Percentiles rank a stretch among this genome's conserved stretches.
These are phyloP conservation scores for Typhlichthys eigenmanni DNA, from an alignment of 2,797 vertebrate species.

Conservation along the genomic window DNA sequence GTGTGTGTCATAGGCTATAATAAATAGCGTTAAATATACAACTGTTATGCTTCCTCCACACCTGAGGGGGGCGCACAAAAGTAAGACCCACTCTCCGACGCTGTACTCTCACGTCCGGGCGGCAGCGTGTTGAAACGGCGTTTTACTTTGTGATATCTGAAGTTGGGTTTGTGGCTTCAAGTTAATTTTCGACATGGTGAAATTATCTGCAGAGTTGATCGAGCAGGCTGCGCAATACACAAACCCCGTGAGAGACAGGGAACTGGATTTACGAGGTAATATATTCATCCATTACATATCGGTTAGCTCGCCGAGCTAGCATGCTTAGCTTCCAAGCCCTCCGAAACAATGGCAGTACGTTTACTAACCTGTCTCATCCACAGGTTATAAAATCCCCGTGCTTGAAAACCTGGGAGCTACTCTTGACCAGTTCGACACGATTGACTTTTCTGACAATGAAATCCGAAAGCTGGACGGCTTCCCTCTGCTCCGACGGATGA, in stretches of 20 bases:
- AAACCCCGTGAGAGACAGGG: constrained; percentile 89
- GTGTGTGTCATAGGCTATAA: no score
- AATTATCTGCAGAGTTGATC: constrained; percentile 90
- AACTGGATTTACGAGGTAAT: constrained; percentile 88
- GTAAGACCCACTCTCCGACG: no score
- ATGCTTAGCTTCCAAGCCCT: not conserved
- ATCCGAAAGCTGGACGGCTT: constrained; percentile 94
- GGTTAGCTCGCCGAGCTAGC: not conserved
- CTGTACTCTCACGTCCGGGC: constrained; percentile 18
- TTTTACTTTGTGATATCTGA: not conserved
- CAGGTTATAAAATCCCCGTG: constrained; percentile 96
- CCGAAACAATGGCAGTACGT: not conserved
- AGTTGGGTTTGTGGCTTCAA: not conserved
- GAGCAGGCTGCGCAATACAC: constrained; percentile 95
- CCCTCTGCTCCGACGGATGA: constrained; percentile 87
- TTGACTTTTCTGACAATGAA: constrained; percentile 97
- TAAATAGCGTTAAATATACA: no score
- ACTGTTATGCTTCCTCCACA: not conserved
- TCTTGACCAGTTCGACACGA: constrained; percentile 94
- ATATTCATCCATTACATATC: not conserved
- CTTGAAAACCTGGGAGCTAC: constrained; percentile 95
- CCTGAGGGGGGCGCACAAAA: not conserved
- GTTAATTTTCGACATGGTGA: constrained; percentile 81
- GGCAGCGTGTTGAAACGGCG: constrained; percentile 35
- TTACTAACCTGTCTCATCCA: not conserved